A percentile compares a stretch with the other conserved stretches of the same genome.
phyloP scores from a whole-genome alignment of 2,797 vertebrate species.

The Myotis findleyi region DNA sequence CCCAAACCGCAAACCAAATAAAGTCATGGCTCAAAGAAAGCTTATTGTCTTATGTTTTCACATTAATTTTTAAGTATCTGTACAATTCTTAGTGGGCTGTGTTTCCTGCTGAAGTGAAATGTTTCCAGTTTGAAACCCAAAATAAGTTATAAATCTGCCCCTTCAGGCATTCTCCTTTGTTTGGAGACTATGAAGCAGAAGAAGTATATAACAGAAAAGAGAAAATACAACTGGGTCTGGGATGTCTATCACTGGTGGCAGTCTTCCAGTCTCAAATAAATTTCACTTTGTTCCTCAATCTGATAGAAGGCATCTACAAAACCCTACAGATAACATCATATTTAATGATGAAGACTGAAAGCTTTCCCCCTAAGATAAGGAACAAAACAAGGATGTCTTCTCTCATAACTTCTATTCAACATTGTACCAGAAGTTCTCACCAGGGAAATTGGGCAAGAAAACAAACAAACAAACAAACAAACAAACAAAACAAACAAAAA shows the following conservation, averaged over 20 bases:
- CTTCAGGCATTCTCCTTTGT: not conserved
- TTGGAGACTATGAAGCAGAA: slow-evolving; percentile 44
- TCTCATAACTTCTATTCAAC: not conserved
- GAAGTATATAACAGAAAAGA: slow-evolving; percentile 13
- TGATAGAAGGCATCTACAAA: not conserved
- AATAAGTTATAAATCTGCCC: not conserved
- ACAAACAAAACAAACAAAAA: not conserved
- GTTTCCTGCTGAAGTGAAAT: not conserved
- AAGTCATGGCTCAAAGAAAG: slow-evolving; percentile 28
- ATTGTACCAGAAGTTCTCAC: not conserved
- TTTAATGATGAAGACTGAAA: not conserved
- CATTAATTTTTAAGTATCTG: not conserved
- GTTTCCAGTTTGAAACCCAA: slow-evolving; percentile 1
- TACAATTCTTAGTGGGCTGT: slow-evolving; percentile 5
- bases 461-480: not conserved
- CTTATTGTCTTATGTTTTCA: not conserved
- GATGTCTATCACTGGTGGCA: not conserved
- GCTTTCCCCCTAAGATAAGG: not conserved
- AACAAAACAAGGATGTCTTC: not conserved
- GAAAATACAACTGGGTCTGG: slow-evolving; percentile 18
- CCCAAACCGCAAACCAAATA: not conserved
- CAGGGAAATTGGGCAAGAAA: not conserved
- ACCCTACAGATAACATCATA: not conserved
- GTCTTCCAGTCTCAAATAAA: slow-evolving; percentile 28
- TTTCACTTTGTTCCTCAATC: slow-evolving; percentile 8